These are phyloP conservation scores for Agapostemon virescens DNA, from an alignment of 2,888 invertebrate genomes.

Conservation along the genomic window DNA sequence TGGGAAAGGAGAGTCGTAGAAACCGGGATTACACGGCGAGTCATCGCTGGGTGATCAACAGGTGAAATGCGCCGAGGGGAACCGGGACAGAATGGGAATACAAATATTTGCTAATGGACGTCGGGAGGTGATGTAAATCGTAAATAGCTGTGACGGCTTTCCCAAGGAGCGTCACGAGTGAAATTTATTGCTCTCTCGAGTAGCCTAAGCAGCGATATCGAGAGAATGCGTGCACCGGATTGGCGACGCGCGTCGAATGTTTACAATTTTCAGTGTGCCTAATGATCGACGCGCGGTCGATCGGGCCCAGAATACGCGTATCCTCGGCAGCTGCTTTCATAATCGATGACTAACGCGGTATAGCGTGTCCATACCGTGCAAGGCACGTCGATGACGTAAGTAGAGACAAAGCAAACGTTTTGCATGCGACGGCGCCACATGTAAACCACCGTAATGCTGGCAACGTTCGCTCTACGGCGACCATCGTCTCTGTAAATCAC, in stretches of 20 bases:
- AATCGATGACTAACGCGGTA: slow-evolving; percentile 74
- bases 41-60: slow-evolving; percentile 23
- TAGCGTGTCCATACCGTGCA: slow-evolving; percentile 75
- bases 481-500: slow-evolving; percentile 25
- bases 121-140: slow-evolving; percentile 20
- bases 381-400: slow-evolving; percentile 77
- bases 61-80: slow-evolving; percentile 40
- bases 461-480: neutral
- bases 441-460: slow-evolving; percentile 35
- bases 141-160: slow-evolving; percentile 36
- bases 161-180: slow-evolving; percentile 2
- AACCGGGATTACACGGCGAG: slow-evolving; percentile 16
- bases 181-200: slow-evolving; percentile 18
- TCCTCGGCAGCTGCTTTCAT: slow-evolving; percentile 60
- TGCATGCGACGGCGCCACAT: slow-evolving; percentile 44
- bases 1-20: neutral
- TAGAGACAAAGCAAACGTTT: slow-evolving; percentile 30
- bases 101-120: slow-evolving; percentile 47
- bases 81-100: slow-evolving; percentile 24
- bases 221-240: neutral
- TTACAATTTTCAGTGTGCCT: neutral
- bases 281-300: slow-evolving; percentile 20
- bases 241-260: slow-evolving; percentile 1
- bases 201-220: neutral
- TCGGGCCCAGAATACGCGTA: slow-evolving; percentile 28